Conservation (phyloP, 2,113 vertebrate species). For the Prionailurus bengalensis region DNA sequence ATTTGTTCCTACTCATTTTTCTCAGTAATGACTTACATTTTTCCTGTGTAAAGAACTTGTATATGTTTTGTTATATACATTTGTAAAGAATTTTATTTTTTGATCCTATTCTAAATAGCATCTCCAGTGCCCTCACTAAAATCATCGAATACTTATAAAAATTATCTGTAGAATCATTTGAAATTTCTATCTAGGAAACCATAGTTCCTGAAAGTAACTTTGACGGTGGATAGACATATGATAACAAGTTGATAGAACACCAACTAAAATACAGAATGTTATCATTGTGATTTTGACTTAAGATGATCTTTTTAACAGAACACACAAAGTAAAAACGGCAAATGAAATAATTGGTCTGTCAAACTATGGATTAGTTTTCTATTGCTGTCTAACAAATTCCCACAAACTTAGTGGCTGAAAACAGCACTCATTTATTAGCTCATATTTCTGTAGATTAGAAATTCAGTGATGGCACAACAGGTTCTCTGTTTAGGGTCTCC, state of each 20-base stretch:
- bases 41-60: not conserved
- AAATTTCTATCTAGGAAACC: not conserved
- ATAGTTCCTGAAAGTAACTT: not conserved
- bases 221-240: not conserved
- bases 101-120: not conserved
- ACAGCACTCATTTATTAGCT: not conserved
- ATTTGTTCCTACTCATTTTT: not conserved
- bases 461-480: not conserved
- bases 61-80: not conserved
- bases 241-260: not conserved
- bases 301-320: not conserved
- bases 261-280: not conserved
- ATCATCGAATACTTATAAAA: not conserved
- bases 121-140: not conserved
- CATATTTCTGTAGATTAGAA: not conserved
- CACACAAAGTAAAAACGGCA: not conserved
- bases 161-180: not conserved
- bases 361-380: not conserved
- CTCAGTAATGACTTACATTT: not conserved
- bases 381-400: not conserved
- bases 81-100: not conserved
- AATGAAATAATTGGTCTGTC: not conserved
- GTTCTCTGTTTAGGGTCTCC: not conserved
- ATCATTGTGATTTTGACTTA: not conserved
- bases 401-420: not conserved